These are phyloP conservation scores for Enteromius radiatus DNA, from an alignment of 2,797 vertebrate genomes.

Conservation along the genomic window DNA sequence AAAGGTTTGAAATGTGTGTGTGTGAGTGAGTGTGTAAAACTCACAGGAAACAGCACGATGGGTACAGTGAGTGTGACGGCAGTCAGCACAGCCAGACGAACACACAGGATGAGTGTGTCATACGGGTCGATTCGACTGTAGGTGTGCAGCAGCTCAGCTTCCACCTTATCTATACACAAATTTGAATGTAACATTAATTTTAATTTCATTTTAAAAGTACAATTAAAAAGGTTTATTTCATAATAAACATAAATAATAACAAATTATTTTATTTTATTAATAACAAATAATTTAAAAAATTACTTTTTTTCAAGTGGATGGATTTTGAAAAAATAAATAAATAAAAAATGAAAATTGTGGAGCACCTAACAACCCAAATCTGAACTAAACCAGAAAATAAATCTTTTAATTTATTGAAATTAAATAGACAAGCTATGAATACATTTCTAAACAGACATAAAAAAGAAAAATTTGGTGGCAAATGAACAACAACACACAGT, in stretches of 20 bases:
- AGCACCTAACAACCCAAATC: not conserved
- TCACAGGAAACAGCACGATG: conserved; percentile 96
- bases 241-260: too few relatives aligned
- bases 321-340: not conserved
- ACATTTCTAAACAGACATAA: not conserved
- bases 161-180: conserved; percentile 82
- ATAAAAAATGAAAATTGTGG: too few relatives aligned
- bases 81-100: conserved; percentile 92
- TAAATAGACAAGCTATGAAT: not conserved
- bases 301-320: not conserved
- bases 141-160: conserved; percentile 93
- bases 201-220: not conserved
- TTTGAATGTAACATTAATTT: not conserved
- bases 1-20: not conserved
- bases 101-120: conserved; percentile 91
- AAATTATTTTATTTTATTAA: too few relatives aligned
- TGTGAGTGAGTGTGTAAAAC: conserved; percentile 58
- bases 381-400: not conserved
- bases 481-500: not conserved
- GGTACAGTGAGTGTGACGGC: conserved; percentile 97
- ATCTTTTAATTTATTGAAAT: not conserved
- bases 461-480: not conserved
- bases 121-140: conserved; percentile 91
- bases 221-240: not conserved
- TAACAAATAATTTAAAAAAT: too few relatives aligned